Conservation (phyloP, 2,797 vertebrate species). For the Cyprinella venusta region DNA sequence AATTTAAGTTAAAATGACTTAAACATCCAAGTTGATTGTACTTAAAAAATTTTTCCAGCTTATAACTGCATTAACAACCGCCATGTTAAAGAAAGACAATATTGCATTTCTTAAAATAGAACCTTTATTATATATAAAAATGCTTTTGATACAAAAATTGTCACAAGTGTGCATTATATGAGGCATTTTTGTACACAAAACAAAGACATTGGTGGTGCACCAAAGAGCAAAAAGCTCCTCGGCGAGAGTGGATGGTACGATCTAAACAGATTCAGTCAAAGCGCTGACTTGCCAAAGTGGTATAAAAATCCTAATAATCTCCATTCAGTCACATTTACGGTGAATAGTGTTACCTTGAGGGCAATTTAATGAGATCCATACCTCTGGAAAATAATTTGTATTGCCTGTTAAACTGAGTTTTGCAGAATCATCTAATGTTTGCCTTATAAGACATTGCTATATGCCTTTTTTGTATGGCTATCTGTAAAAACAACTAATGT, state of each 20-base stretch:
- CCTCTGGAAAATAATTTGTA: background rate
- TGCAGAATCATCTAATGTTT: background rate
- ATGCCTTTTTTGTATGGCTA: background rate
- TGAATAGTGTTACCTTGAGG: background rate
- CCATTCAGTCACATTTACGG: slow-evolving; percentile 43
- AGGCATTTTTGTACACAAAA: slow-evolving; percentile 73
- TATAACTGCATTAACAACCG: background rate
- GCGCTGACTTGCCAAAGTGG: slow-evolving; percentile 2
- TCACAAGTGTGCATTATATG: slow-evolving; percentile 75
- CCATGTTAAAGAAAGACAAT: background rate
- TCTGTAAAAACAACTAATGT: background rate
- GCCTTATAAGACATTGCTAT: background rate
- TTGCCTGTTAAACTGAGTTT: background rate
- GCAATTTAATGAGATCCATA: slow-evolving; percentile 3
- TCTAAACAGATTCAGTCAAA: slow-evolving; percentile 28
- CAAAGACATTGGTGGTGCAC: slow-evolving; percentile 56
- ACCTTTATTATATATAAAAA: slow-evolving; percentile 85
- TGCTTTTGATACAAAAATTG: slow-evolving; percentile 80
- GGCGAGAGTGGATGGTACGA: slow-evolving; percentile 27
- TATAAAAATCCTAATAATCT: slow-evolving; percentile 11
- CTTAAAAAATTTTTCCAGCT: too few species aligned
- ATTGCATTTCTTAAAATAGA: slow-evolving; percentile 78
- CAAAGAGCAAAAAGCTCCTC: slow-evolving; percentile 10
- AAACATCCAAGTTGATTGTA: too few species aligned
- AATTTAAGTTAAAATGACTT: too few species aligned